A percentile compares a stretch with the other conserved stretches of the same genome.
phyloP scores from a whole-genome alignment of 2,888 invertebrate species.

The Heliconius aoede region DNA sequence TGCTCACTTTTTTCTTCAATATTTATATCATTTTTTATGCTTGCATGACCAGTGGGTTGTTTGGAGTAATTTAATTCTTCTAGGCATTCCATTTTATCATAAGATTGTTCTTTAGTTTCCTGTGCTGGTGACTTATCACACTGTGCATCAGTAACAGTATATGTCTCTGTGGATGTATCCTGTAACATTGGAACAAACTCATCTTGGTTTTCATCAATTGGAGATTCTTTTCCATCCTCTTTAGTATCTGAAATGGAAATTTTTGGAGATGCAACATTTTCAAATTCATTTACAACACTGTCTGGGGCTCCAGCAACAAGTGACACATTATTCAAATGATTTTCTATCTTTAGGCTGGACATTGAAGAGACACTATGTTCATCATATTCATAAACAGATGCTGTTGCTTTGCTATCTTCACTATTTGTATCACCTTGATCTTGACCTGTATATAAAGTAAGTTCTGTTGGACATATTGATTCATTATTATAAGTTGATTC shows the following conservation, averaged over 20 bases:
- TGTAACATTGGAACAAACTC: slow-evolving; percentile 59
- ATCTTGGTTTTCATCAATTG: slow-evolving; percentile 55
- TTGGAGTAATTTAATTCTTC: slow-evolving; percentile 58
- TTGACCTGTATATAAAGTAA: slow-evolving; percentile 62
- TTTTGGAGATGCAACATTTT: slow-evolving; percentile 46
- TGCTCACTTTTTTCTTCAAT: slow-evolving; percentile 59
- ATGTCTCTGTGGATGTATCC: slow-evolving; percentile 40
- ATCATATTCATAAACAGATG: slow-evolving; percentile 75
- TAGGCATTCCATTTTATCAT: slow-evolving; percentile 59
- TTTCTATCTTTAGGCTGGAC: slow-evolving; percentile 73
- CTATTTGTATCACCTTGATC: slow-evolving; percentile 71
- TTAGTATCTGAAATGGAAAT: slow-evolving; percentile 50
- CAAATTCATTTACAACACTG: slow-evolving; percentile 46
- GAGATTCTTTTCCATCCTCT: slow-evolving; percentile 48
- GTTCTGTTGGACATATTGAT: slow-evolving; percentile 63
- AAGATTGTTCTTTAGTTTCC: slow-evolving; percentile 52
- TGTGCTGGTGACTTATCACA: slow-evolving; percentile 45
- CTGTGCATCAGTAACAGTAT: slow-evolving; percentile 40
- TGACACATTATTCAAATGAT: slow-evolving; percentile 60
- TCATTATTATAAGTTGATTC: slow-evolving; percentile 66
- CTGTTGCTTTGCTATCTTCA: slow-evolving; percentile 73
- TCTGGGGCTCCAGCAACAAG: slow-evolving; percentile 57
- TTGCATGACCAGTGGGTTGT: slow-evolving; percentile 50
- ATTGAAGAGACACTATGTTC: slow-evolving; percentile 71
- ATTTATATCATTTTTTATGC: slow-evolving; percentile 54